Conservation (phyloP, 30 jellyfish, hydroid and myxozoan species). For the Turritopsis dohrnii region DNA sequence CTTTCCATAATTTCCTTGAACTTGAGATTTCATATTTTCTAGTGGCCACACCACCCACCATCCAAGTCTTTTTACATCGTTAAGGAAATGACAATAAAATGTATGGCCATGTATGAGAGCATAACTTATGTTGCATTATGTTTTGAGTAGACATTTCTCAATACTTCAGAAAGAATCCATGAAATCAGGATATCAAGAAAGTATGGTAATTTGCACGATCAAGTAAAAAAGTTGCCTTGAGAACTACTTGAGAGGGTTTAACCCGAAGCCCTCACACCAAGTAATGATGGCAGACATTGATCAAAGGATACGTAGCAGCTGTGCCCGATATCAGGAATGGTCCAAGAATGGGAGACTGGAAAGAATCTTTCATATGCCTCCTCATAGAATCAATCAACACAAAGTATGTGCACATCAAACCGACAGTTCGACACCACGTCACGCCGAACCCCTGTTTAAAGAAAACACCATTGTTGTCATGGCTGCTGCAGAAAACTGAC, state of each 20-base stretch:
- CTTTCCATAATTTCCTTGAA: conserved; percentile 89
- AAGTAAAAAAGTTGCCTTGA: too few species aligned
- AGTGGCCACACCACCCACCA: conserved; percentile 98
- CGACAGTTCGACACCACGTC: conserved; percentile 72
- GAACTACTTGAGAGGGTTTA: too few species aligned
- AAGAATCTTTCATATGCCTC: conserved; percentile 69
- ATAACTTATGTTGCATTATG: too few species aligned
- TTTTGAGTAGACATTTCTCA: too few species aligned
- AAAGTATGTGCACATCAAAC: conserved; percentile 74
- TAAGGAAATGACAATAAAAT: background rate
- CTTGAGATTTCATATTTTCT: conserved; percentile 84
- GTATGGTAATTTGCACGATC: too few species aligned
- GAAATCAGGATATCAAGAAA: too few species aligned
- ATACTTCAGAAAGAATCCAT: too few species aligned
- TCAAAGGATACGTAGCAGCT: conserved; percentile 91
- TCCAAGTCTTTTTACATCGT: conserved; percentile 41
- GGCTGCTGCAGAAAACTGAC: background rate
- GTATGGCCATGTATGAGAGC: too few species aligned
- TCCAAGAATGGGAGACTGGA: conserved; percentile 64
- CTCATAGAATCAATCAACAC: conserved; percentile 62
- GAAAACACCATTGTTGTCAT: background rate
- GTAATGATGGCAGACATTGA: too few species aligned
- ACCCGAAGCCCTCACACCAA: background rate
- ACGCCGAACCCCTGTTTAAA: conserved; percentile 72
- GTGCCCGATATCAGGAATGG: conserved; percentile 76